phyloP scores from a whole-genome alignment of 2,888 invertebrate genomes.

The Xylocampa areola region DNA sequence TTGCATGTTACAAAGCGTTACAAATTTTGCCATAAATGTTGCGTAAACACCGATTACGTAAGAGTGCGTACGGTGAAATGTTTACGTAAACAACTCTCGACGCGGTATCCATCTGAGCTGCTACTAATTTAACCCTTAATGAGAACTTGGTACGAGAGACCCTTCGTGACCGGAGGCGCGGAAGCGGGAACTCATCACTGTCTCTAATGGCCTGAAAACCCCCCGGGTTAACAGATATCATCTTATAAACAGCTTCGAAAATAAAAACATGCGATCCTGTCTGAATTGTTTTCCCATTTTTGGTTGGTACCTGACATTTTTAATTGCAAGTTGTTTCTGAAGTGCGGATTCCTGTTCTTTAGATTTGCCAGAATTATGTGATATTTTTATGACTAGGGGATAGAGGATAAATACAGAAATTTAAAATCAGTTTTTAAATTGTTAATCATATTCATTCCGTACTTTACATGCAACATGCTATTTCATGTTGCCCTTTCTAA shows the following conservation, averaged over 20 bases:
- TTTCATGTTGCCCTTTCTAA: constrained; percentile 35
- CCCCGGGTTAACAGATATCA: constrained; percentile 77
- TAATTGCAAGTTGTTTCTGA: constrained; percentile 43
- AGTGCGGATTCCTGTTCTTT: not conserved
- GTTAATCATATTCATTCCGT: not conserved
- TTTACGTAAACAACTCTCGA: constrained; percentile 73
- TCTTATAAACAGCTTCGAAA: constrained; percentile 72
- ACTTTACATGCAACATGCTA: constrained; percentile 6
- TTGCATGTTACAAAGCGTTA: constrained; percentile 39
- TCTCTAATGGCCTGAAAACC: constrained; percentile 82
- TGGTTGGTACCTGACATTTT: constrained; percentile 52
- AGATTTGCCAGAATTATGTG: too few relatives aligned
- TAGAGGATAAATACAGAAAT: too few relatives aligned
- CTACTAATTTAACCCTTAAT: constrained; percentile 83
- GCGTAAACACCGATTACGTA: constrained; percentile 62
- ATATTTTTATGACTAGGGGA: too few relatives aligned
- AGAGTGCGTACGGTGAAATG: constrained; percentile 60
- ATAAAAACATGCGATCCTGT: constrained; percentile 60
- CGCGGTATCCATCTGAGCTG: constrained; percentile 71
- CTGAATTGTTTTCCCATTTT: constrained; percentile 60
- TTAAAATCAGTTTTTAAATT: not conserved
- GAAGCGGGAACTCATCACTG: constrained; percentile 82
- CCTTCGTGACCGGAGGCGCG: constrained; percentile 81
- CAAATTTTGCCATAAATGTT: constrained; percentile 58
- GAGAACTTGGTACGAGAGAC: constrained; percentile 73